These are phyloP conservation scores for Tenrec ecaudatus DNA, from an alignment of 2,113 vertebrate species.

Conservation along the genomic window DNA sequence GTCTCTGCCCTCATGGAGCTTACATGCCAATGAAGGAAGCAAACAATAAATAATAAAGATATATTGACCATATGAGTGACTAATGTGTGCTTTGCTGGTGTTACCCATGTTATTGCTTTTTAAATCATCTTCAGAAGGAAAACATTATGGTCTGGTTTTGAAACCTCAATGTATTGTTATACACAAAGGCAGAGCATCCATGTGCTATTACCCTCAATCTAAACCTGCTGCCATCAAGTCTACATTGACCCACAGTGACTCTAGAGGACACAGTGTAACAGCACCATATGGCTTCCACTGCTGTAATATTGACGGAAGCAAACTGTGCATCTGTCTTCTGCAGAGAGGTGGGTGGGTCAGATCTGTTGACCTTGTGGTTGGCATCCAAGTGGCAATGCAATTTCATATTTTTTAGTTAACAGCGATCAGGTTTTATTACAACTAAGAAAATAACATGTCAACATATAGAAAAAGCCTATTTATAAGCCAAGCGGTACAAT, in stretches of 20 bases:
- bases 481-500: not conserved
- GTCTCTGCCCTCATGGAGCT: not conserved
- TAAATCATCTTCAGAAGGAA: not conserved
- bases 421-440: not conserved
- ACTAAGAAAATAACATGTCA: not conserved
- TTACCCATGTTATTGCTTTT: not conserved
- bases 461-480: not conserved
- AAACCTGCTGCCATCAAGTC: not conserved
- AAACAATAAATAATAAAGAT: not conserved
- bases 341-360: not conserved
- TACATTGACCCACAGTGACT: not conserved
- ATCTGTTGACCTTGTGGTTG: not conserved
- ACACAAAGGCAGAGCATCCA: not conserved
- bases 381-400: not conserved
- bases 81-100: not conserved
- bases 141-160: constrained; percentile 20
- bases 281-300: not conserved
- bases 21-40: not conserved
- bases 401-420: not conserved
- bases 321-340: not conserved
- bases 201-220: not conserved
- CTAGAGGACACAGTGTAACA: not conserved
- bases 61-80: too few species aligned
- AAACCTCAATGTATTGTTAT: not conserved
- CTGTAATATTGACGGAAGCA: not conserved